Conservation (phyloP, 2,113 vertebrate species). For the Ptyas mucosa region DNA sequence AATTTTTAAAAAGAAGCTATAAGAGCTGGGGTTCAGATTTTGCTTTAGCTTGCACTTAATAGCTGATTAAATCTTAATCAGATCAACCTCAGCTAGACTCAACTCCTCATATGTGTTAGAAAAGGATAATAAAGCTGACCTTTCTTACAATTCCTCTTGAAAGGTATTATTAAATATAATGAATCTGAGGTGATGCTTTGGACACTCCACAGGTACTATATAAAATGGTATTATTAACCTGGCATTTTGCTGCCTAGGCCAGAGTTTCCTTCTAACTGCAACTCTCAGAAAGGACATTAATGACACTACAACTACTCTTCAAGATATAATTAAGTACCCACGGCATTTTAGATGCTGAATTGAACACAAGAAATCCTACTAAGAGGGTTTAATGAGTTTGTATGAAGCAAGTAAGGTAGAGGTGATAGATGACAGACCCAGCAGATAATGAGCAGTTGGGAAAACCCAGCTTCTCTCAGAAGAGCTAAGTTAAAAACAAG, state of each 20-base stretch:
- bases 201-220: neutral
- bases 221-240: neutral
- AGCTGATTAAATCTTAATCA: neutral
- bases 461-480: neutral
- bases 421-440: neutral
- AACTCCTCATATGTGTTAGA: neutral
- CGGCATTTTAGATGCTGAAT: neutral
- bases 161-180: neutral
- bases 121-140: neutral
- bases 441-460: neutral
- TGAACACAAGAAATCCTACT: neutral
- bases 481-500: neutral
- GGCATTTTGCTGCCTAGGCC: neutral
- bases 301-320: neutral
- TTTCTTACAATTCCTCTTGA: neutral
- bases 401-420: neutral
- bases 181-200: neutral
- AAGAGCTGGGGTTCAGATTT: neutral
- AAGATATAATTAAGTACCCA: constrained; percentile 1
- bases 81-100: neutral
- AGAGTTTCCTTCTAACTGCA: neutral
- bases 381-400: neutral
- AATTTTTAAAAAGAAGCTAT: neutral
- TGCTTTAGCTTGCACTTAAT: neutral
- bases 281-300: neutral